Conservation (phyloP, 2,888 invertebrate genomes). For the Drosophila recens region DNA sequence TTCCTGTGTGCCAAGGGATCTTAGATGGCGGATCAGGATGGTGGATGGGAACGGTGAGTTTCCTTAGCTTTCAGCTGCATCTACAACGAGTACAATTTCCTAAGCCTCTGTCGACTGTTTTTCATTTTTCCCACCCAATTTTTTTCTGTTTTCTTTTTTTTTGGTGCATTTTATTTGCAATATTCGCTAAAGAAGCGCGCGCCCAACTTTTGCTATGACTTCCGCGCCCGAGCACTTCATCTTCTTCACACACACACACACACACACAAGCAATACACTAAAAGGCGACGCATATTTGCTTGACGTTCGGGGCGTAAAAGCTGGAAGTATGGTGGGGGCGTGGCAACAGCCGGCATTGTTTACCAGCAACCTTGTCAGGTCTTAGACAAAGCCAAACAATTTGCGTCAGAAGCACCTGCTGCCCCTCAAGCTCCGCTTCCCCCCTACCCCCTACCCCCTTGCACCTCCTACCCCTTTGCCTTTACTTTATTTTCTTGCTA, state of each 20-base stretch:
- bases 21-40: background rate
- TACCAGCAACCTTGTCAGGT: constrained; percentile 70
- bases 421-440: constrained; percentile 10
- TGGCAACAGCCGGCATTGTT: constrained; percentile 67
- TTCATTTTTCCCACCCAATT: constrained; percentile 9
- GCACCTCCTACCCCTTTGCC: constrained; percentile 4
- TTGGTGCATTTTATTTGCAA: constrained; percentile 62
- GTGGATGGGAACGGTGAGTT: constrained; percentile 8
- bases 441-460: background rate
- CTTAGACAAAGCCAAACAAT: constrained; percentile 74
- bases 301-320: constrained; percentile 53
- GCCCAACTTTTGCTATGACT: constrained; percentile 68
- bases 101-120: constrained; percentile 52
- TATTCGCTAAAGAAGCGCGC: constrained; percentile 61
- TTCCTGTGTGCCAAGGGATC: constrained; percentile 45
- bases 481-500: background rate
- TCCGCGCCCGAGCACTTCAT: constrained; percentile 54
- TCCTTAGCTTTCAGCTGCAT: constrained; percentile 20
- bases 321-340: constrained; percentile 20
- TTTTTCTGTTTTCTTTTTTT: constrained; percentile 18
- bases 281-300: constrained; percentile 70
- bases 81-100: constrained; percentile 26
- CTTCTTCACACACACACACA: constrained; percentile 45
- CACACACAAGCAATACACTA: constrained; percentile 6
- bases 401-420: constrained; percentile 77